Evolutionary conservation across 2,888 invertebrate genomes (phyloP).

Genomic region (Tethea ocularis): DNA sequence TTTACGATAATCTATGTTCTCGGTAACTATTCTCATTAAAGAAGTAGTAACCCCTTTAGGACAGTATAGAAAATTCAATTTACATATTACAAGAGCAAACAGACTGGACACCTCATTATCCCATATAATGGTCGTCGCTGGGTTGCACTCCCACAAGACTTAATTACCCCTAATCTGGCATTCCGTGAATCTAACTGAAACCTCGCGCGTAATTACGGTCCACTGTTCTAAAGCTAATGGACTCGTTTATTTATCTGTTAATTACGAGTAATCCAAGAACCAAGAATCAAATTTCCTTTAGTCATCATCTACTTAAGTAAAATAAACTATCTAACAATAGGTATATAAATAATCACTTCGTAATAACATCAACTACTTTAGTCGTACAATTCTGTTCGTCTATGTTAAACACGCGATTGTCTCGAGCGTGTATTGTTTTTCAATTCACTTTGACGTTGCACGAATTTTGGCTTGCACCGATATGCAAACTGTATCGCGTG

Average conservation of each 20-base stretch:
- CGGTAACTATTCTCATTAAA: conserved; percentile 14
- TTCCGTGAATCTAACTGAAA: conserved; percentile 73
- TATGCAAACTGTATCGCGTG: conserved; percentile 36
- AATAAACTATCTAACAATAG: background rate
- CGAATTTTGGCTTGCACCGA: conserved; percentile 8
- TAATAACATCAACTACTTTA: background rate
- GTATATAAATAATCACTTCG: background rate
- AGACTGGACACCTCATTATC: conserved; percentile 80
- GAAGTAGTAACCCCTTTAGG: conserved; percentile 53
- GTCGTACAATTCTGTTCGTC: background rate
- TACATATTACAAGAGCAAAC: conserved; percentile 72
- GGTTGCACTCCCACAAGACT: conserved; percentile 73
- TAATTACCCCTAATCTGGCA: conserved; percentile 79
- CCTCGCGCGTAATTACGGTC: conserved; percentile 72
- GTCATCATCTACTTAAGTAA: background rate
- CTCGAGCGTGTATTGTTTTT: background rate
- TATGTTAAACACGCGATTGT: conserved; percentile 2
- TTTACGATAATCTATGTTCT: background rate
- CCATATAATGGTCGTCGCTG: conserved; percentile 71
- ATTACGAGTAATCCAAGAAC: conserved; percentile 51
- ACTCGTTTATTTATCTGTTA: conserved; percentile 73
- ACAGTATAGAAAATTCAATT: conserved; percentile 73
- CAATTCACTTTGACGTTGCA: conserved; percentile 4
- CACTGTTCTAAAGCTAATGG: conserved; percentile 69
- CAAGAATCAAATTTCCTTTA: conserved; percentile 15